These are phyloP conservation scores for Drymonia ruficornis DNA, from an alignment of 2,888 invertebrate species.

Conservation along the genomic window DNA sequence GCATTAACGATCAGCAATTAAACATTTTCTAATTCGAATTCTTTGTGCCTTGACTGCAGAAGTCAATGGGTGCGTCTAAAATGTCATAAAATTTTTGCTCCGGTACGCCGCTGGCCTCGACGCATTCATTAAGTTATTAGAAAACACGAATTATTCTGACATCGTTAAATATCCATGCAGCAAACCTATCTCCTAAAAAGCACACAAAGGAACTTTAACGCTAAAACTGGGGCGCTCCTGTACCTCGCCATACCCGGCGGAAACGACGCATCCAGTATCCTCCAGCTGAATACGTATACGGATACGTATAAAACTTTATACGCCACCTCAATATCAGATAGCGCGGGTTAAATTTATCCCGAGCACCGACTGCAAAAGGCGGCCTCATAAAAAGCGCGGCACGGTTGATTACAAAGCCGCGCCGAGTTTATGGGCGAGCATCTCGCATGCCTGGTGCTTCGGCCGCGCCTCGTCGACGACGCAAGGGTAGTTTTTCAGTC, in stretches of 20 bases:
- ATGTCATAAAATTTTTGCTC: no score
- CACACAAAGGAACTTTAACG: slow-evolving; percentile 1
- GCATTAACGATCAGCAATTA: no score
- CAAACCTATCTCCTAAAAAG: slow-evolving; percentile 7
- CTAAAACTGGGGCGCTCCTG: slow-evolving; percentile 6
- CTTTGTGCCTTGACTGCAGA: no score
- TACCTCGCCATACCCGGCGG: slow-evolving; percentile 21
- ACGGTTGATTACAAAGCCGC: slow-evolving; percentile 78
- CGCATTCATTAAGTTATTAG: no score
- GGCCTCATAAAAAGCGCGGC: slow-evolving; percentile 79
- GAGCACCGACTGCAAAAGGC: slow-evolving; percentile 70
- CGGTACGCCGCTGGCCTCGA: no score
- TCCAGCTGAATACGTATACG: slow-evolving; percentile 34
- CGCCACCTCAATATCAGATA: slow-evolving; percentile 68
- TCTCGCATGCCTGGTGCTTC: slow-evolving; percentile 55
- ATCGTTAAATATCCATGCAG: neutral
- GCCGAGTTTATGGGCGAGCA: slow-evolving; percentile 66
- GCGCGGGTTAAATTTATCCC: slow-evolving; percentile 74
- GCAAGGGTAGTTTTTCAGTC: slow-evolving; percentile 81
- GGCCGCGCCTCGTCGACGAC: slow-evolving; percentile 55
- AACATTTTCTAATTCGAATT: no score
- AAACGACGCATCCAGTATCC: slow-evolving; percentile 31
- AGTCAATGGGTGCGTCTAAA: no score
- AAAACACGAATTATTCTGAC: neutral
- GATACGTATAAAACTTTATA: slow-evolving; percentile 53